A percentile compares a stretch with the other conserved stretches of the same genome.
Evolutionary conservation across 2,113 vertebrate genomes (phyloP).

Genomic region (Lates calcarifer): DNA sequence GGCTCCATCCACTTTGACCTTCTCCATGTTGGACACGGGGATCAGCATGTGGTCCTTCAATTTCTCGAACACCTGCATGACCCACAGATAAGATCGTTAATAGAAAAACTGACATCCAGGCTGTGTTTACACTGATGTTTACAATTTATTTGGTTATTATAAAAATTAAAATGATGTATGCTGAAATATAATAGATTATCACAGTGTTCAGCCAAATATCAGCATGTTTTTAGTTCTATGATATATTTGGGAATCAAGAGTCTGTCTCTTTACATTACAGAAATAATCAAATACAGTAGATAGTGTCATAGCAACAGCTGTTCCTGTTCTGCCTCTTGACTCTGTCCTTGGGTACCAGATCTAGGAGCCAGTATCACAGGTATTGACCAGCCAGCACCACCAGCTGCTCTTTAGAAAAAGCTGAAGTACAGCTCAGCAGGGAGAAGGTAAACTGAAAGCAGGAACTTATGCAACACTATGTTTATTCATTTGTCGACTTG

Average conservation of each 20-base stretch:
- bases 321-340: neutral
- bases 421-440: neutral
- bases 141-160: neutral
- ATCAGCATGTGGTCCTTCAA: constrained; percentile 97
- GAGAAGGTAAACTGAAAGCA: constrained; percentile 7
- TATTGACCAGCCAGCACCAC: neutral
- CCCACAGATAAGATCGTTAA: constrained; percentile 26
- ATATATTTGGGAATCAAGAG: neutral
- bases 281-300: constrained; percentile 4
- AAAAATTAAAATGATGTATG: neutral
- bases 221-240: neutral
- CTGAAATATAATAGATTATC: constrained; percentile 1
- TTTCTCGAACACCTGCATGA: constrained; percentile 92
- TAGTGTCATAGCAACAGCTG: constrained; percentile 22
- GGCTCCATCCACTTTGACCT: constrained; percentile 91
- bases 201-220: neutral
- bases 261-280: neutral
- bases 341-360: neutral
- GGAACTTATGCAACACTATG: constrained; percentile 34
- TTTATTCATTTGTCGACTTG: constrained; percentile 55
- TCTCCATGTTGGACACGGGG: constrained; percentile 89
- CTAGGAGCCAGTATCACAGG: neutral
- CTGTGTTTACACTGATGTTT: neutral
- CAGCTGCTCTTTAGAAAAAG: neutral
- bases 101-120: neutral